Evolutionary conservation across 2,888 invertebrate genomes (phyloP).

Genomic region (Seira ritae): DNA sequence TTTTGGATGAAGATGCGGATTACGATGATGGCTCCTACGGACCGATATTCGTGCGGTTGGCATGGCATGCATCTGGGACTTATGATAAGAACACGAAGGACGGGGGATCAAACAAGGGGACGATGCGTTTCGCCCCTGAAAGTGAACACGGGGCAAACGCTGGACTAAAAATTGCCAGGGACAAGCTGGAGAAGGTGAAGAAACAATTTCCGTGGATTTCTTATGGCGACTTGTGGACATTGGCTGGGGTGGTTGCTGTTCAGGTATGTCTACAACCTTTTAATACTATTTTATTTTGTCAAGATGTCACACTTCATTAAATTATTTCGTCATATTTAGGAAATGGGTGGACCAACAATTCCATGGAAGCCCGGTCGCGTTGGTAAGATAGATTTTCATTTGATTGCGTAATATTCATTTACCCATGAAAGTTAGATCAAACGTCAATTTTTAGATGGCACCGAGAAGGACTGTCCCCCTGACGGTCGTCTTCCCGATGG

Average conservation of each 20-base stretch:
- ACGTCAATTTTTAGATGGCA: conserved; percentile 58
- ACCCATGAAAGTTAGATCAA: no score
- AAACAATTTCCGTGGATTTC: conserved; percentile 63
- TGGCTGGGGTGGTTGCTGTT: conserved; percentile 65
- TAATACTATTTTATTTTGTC: no score
- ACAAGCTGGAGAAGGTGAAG: conserved; percentile 63
- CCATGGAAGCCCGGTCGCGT: conserved; percentile 67
- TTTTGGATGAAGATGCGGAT: conserved; percentile 59
- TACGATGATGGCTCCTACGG: conserved; percentile 68
- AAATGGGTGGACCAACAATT: conserved; percentile 68
- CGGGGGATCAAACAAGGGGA: conserved; percentile 62
- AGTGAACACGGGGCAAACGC: conserved; percentile 65
- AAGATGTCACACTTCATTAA: no score
- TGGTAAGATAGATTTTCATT: conserved; percentile 23
- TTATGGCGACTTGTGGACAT: conserved; percentile 68
- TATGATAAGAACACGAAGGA: conserved; percentile 59
- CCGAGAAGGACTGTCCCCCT: conserved; percentile 62
- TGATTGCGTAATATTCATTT: no score
- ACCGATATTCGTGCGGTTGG: conserved; percentile 62
- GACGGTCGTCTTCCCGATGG: conserved; percentile 68
- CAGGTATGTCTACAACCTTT: no score
- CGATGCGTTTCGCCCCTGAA: conserved; percentile 68
- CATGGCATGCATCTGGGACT: conserved; percentile 68
- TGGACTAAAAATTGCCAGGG: conserved; percentile 63
- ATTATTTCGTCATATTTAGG: no score